phyloP scores from a whole-genome alignment of 2,888 invertebrate species.

The Thera obeliscata region DNA sequence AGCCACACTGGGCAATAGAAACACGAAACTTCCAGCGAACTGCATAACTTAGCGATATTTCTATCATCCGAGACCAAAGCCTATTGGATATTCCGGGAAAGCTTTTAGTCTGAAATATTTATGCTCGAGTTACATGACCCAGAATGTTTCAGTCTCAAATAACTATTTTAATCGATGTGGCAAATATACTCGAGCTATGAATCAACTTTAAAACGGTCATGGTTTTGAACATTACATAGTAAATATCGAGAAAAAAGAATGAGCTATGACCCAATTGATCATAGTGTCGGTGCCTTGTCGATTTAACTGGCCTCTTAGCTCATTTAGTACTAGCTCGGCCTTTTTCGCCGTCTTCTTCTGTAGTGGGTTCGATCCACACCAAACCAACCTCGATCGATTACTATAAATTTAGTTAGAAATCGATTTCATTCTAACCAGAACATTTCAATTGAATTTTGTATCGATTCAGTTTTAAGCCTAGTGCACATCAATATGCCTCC shows the following conservation, averaged over 20 bases:
- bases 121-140: constrained; percentile 50
- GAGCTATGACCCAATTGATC: too few relatives aligned
- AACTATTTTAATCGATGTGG: constrained; percentile 1
- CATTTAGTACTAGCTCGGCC: too few relatives aligned
- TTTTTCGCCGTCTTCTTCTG: too few relatives aligned
- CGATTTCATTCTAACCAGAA: neutral
- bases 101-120: constrained; percentile 66
- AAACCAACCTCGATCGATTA: neutral
- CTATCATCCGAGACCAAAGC: constrained; percentile 43
- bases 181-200: too few relatives aligned
- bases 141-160: constrained; percentile 40
- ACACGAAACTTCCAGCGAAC: constrained; percentile 20
- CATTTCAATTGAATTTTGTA: constrained; percentile 3
- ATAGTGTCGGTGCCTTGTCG: too few relatives aligned
- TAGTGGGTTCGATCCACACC: too few relatives aligned
- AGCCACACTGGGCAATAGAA: constrained; percentile 14
- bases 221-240: too few relatives aligned
- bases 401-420: neutral
- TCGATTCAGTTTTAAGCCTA: neutral
- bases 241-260: too few relatives aligned
- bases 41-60: constrained; percentile 40
- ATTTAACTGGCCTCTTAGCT: too few relatives aligned
- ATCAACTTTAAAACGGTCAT: too few relatives aligned
- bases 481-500: too few relatives aligned
- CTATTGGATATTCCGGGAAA: constrained; percentile 60